Evolutionary conservation across 2,888 invertebrate genomes (phyloP).

Genomic region (Hoplodrina blanda): DNA sequence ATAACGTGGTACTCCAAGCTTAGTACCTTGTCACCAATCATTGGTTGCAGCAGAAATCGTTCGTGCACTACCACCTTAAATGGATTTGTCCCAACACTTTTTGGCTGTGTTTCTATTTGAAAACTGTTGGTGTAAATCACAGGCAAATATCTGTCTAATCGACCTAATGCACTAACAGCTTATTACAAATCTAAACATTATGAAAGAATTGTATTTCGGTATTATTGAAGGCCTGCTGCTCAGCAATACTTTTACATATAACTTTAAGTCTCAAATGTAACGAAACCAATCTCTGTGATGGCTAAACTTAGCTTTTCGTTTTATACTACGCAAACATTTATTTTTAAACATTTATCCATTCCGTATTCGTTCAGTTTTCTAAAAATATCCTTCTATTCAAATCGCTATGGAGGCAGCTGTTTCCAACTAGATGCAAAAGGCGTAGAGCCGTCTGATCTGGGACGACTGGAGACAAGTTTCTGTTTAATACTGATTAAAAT

Average conservation of each 20-base stretch:
- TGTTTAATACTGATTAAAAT: background rate
- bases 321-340: constrained; percentile 32
- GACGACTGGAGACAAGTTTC: background rate
- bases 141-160: background rate
- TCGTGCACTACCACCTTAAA: background rate
- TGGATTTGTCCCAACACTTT: background rate
- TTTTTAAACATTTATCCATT: constrained; percentile 43
- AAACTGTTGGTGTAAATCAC: background rate
- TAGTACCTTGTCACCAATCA: background rate
- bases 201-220: background rate
- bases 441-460: background rate
- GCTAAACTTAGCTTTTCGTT: constrained; percentile 19
- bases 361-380: constrained; percentile 37
- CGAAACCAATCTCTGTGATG: constrained; percentile 9
- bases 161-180: background rate
- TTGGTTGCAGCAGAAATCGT: background rate
- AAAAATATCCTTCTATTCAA: constrained; percentile 47
- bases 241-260: too few species aligned
- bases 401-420: constrained; percentile 35
- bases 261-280: constrained; percentile 8
- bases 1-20: background rate
- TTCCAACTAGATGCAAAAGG: constrained; percentile 21
- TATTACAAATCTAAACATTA: background rate
- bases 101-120: background rate
- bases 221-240: background rate